Percentiles rank a stretch among this genome's conserved stretches.
Conservation (phyloP, 2,113 vertebrate species). For the Myxocyprinus asiaticus region DNA sequence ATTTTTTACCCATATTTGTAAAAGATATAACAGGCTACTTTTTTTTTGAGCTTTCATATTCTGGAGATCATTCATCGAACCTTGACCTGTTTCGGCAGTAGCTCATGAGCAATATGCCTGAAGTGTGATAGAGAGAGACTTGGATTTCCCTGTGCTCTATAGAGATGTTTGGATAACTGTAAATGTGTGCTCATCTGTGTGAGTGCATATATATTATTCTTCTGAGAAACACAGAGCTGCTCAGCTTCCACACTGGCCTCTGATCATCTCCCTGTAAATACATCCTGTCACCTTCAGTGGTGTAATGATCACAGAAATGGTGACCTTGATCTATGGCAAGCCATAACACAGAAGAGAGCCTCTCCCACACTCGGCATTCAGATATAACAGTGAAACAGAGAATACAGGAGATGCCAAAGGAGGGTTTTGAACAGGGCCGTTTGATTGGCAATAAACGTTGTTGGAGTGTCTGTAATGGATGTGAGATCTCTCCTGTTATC, state of each 20-base stretch:
- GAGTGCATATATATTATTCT: conserved; percentile 23
- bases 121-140: not conserved
- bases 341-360: conserved; percentile 54
- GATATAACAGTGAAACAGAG: conserved; percentile 53
- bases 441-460: conserved; percentile 74
- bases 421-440: conserved; percentile 69
- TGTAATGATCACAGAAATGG: conserved; percentile 64
- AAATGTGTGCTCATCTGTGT: conserved; percentile 18
- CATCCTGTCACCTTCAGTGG: conserved; percentile 56
- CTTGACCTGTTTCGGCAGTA: not conserved
- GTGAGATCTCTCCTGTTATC: conserved; percentile 65
- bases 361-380: conserved; percentile 53
- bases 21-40: not conserved
- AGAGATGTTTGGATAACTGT: conserved; percentile 31
- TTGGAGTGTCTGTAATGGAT: conserved; percentile 72
- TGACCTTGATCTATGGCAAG: conserved; percentile 66
- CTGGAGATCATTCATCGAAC: not conserved
- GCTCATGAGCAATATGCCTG: not conserved
- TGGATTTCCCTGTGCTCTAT: conserved; percentile 24
- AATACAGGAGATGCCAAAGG: conserved; percentile 62
- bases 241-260: conserved; percentile 40
- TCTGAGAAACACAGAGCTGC: conserved; percentile 25
- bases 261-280: conserved; percentile 54
- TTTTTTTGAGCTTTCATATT: not conserved
- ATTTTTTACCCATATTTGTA: not conserved